phyloP scores from a whole-genome alignment of 2,113 vertebrate species.

The Eleginops maclovinus region DNA sequence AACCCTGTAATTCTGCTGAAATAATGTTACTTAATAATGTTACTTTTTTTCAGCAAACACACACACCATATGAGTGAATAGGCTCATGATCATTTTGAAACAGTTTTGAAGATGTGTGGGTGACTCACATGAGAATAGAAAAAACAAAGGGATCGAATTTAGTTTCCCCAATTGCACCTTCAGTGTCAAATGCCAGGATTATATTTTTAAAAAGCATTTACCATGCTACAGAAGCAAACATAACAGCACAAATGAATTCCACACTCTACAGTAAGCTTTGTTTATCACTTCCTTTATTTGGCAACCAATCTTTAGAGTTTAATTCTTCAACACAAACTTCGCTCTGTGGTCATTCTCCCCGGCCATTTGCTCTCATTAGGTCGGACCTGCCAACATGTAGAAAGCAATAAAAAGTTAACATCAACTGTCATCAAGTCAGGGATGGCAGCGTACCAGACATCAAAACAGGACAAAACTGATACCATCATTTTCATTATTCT shows the following conservation, averaged over 20 bases:
- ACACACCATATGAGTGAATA: not conserved
- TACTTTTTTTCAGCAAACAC: conserved; percentile 18
- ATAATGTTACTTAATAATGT: conserved; percentile 10
- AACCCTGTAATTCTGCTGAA: conserved; percentile 15
- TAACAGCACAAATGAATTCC: conserved; percentile 22
- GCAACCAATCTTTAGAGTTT: conserved; percentile 29
- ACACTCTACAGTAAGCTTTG: conserved; percentile 15
- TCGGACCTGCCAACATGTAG: conserved; percentile 54
- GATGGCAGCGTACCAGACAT: conserved; percentile 58
- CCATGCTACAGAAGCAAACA: not conserved
- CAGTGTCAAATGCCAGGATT: not conserved
- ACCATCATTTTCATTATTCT: conserved; percentile 60
- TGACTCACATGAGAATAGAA: not conserved
- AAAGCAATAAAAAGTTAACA: conserved; percentile 64
- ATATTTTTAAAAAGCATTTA: not conserved
- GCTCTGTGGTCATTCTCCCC: conserved; percentile 1
- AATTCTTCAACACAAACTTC: conserved; percentile 40
- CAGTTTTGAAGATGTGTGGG: not conserved
- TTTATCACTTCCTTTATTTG: conserved; percentile 40
- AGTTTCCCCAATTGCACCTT: too few relatives aligned
- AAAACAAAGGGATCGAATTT: not conserved
- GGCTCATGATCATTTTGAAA: conserved; percentile 2
- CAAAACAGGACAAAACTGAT: conserved; percentile 51
- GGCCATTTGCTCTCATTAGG: conserved; percentile 61
- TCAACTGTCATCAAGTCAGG: conserved; percentile 45